phyloP scores from a whole-genome alignment of 2,797 vertebrate genomes.

The Catostomus latipinnis region DNA sequence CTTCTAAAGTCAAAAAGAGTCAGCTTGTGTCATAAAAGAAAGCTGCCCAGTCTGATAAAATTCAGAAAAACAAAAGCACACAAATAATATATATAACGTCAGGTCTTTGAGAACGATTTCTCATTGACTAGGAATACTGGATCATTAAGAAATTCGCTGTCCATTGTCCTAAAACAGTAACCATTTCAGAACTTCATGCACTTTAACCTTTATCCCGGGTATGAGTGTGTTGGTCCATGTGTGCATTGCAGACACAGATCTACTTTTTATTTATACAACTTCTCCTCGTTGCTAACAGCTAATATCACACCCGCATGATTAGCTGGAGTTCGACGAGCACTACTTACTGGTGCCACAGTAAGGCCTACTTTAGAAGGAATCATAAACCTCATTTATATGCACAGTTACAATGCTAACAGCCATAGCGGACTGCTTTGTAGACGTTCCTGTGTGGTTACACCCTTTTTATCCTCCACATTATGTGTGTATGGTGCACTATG shows the following conservation, averaged over 20 bases:
- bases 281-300: constrained; percentile 60
- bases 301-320: constrained; percentile 2
- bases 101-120: constrained; percentile 73
- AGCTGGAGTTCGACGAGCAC: constrained; percentile 34
- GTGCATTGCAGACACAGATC: constrained; percentile 61
- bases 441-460: too few species aligned
- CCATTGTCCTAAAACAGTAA: constrained; percentile 60
- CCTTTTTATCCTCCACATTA: too few species aligned
- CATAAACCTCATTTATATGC: constrained; percentile 2
- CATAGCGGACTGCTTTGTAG: not conserved
- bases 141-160: constrained; percentile 70
- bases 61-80: constrained; percentile 83
- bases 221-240: constrained; percentile 54
- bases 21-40: constrained; percentile 97
- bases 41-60: constrained; percentile 95
- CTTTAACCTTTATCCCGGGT: constrained; percentile 49
- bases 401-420: not conserved
- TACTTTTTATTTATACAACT: constrained; percentile 66
- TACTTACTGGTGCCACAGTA: constrained; percentile 34
- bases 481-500: constrained; percentile 57
- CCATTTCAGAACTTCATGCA: constrained; percentile 63
- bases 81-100: constrained; percentile 79
- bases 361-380: constrained; percentile 22
- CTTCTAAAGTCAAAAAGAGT: constrained; percentile 99
- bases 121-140: constrained; percentile 82